Evolutionary conservation across 2,113 vertebrate genomes (phyloP), one percentile per base, ranked within the genome.

Genomic region (Malurus alboscapulatus): DNA sequence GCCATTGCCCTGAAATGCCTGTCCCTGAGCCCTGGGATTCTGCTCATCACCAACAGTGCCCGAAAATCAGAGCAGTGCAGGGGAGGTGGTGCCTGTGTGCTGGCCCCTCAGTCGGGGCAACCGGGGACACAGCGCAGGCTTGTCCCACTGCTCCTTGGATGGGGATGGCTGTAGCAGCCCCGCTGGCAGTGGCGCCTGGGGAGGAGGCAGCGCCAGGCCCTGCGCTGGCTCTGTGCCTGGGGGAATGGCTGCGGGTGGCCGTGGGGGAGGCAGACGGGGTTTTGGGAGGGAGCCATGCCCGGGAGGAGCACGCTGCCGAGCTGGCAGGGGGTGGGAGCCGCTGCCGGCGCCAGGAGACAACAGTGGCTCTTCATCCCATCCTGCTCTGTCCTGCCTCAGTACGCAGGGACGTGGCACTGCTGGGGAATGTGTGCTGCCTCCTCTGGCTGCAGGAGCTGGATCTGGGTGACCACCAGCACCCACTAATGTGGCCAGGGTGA

Each of bases 381-480:
- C 66, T 9, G 3, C 44, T 27, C 17, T 7, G 18, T 44, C 36
- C 65, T 3, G 0, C 32, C 73, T n/a, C 57, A 26, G 38, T 7
- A 27, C 1, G 0, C 42, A 13, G 61, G 32, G 83, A 32, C 4
- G 1, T 4, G 6, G 47, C 4, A 2, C 71, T 82, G 69, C 55
- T 0, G 0, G 58, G 34, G 7, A 15, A n/a, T 8, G 42, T 0
- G 0, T 47, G 87, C n/a, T 5, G 1, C 53, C 44, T 45, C n/a
- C 61, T 38, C 16, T 0, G 0, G 51, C 47, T 25, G n/a, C 0
- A 0, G 30, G 47, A 68, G 36, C 38, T 32, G 62, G 36, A 27
- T 44, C 16, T n/a, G 69, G 50, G 32, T 57, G 51, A 36, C 11
- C 38, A 38, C 38, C 38, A 3, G 75, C 65, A 55, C 34, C 38